Percentiles rank a stretch among this genome's conserved stretches.
Conservation (phyloP, 2,797 vertebrate genomes). For the Fratercula arctica region DNA sequence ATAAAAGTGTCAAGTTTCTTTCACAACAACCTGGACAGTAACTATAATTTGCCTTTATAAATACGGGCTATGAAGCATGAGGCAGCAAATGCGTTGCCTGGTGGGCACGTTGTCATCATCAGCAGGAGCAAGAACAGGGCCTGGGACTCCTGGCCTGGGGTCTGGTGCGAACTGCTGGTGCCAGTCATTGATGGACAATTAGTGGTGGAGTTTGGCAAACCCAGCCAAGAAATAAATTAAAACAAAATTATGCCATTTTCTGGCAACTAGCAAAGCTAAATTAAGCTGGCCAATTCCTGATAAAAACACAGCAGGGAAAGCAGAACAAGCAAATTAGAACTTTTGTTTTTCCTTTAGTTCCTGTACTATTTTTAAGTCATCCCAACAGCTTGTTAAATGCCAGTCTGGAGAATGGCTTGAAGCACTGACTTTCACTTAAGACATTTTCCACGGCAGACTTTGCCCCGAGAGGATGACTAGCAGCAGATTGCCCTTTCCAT, state of each 20-base stretch:
- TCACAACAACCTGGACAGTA: background rate
- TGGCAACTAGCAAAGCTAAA: slow-evolving; percentile 53
- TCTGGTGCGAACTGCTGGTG: background rate
- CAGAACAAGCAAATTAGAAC: slow-evolving; percentile 64
- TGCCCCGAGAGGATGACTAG: background rate
- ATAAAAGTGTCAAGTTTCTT: background rate
- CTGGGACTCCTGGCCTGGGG: background rate
- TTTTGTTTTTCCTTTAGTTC: slow-evolving; percentile 15
- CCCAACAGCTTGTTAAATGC: slow-evolving; percentile 32
- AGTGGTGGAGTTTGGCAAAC: background rate
- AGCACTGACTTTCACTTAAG: background rate
- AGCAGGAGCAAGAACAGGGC: background rate
- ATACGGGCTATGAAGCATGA: accelerated
- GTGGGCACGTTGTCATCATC: accelerated
- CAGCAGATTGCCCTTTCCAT: background rate
- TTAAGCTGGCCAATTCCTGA: slow-evolving; percentile 47
- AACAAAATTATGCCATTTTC: slow-evolving; percentile 42
- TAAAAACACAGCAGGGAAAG: slow-evolving; percentile 54
- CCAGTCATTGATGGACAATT: background rate
- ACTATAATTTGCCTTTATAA: background rate
- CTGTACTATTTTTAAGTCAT: slow-evolving; percentile 46
- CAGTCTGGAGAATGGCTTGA: background rate
- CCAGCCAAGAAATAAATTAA: background rate
- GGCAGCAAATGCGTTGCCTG: background rate
- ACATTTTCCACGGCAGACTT: background rate